Evolutionary conservation across 2,113 vertebrate genomes (phyloP).

Genomic region (Sturnus vulgaris): DNA sequence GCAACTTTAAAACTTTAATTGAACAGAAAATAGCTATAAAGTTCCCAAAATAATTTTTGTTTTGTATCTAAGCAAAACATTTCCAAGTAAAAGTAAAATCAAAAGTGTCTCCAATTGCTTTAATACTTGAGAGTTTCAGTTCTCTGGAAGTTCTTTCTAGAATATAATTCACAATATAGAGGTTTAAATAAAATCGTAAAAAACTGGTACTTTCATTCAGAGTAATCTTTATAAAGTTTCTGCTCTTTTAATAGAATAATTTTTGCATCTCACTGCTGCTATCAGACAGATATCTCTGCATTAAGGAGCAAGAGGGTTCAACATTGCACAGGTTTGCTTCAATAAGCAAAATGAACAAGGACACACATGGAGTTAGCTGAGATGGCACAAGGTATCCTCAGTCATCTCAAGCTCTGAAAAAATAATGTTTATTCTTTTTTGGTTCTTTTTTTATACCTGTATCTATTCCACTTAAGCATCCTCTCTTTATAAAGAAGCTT

Average conservation of each 20-base stretch:
- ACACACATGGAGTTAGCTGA: not conserved
- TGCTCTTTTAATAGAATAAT: not conserved
- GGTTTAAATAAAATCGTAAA: not conserved
- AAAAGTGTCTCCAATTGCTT: not conserved
- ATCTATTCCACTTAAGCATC: not conserved
- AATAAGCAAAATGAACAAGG: not conserved
- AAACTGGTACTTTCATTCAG: not conserved
- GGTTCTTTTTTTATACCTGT: not conserved
- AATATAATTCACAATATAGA: not conserved
- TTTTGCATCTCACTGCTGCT: not conserved
- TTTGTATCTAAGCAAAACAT: not conserved
- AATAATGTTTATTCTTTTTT: not conserved
- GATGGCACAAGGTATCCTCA: not conserved
- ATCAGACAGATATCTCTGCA: not conserved
- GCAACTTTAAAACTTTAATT: not conserved
- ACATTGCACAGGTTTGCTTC: not conserved
- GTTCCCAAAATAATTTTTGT: not conserved
- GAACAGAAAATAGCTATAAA: not conserved
- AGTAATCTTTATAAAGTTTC: not conserved
- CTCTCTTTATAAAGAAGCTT: not conserved
- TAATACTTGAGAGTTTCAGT: not conserved
- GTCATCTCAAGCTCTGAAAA: not conserved
- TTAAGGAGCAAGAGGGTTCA: not conserved
- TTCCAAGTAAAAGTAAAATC: not conserved
- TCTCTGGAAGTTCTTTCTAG: not conserved